Evolutionary conservation across 2,113 vertebrate species (phyloP), one percentile per base, ranked within the genome.

Genomic region (Pycnonotus jocosus): DNA sequence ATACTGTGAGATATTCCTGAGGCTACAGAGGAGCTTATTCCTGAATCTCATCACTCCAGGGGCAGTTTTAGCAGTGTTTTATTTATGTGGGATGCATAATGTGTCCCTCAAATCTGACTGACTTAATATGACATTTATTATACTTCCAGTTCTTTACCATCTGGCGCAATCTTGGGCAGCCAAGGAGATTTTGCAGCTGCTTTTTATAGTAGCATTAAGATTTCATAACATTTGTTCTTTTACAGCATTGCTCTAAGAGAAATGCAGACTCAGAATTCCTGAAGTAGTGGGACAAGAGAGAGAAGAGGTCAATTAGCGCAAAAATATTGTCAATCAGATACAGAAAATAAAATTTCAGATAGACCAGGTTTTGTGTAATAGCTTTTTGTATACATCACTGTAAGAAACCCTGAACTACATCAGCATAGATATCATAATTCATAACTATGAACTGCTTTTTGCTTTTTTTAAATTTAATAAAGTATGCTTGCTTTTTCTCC

Each of bases 121-220:
- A 38, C 44, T 92, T 90, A 83, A 60, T 70, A 25, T 92, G 74
- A 83, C 76, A 66, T 90, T 90, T 95, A 77, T 88, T 95, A 69
- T 79, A 57, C 54, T 81, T 88, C 24, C 40, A 93, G 44, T 91
- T 95, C 90, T 82, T 94, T 60, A 72, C 94, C 87, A 86, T 95
- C 92, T 96, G 90, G 71, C 68, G 47, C 78, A 64, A 47, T 88
- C 56, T 81, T 1, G 5, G 79, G 66, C 90, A 91, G 79, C 47
- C 64, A 88, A 70, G 31, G 47, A 88, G 81, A 89, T 77, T 83
- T 95, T 73, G 53, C 64, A 66, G 47, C 74, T 90, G 90, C 31
- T 95, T 96, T 83, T 93, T 79, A n/a, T 73, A 70, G 66, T 19
- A 62, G 42, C 74, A 64, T 91, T 81, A 82, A 65, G 54, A n/a